Base-by-base conservation (phyloP, 2,888 invertebrate genomes). In the Clepsis dumicolana region DNA sequence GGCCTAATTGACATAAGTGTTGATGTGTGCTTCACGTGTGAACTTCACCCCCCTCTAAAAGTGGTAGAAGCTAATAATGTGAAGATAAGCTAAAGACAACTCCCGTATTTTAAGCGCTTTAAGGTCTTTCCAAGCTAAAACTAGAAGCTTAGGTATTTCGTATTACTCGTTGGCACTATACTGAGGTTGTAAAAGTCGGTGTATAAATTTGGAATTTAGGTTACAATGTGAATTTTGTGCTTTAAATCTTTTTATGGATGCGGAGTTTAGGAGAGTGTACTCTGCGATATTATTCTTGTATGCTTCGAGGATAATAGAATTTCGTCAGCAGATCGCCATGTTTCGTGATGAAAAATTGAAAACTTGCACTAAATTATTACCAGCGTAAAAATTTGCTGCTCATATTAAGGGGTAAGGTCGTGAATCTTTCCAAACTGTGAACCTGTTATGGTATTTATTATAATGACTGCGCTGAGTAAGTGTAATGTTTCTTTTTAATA, bases 201-300 rank as follows among this genome's bases (percentile, higher is more conserved):
- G 41, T 54, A 53, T 53, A 61, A 25, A 53, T 65, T 44, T 65
- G 32, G 59, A 60, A 65, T 65, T 60, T 60, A 44, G 60, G 53
- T 44, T 61, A 53, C 48, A 59, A 52, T 53, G 65, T 44, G 65
- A 65, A 65, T 60, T 65, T 60, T 32, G 52, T 44, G 41, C 38
- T 53, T 53, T 60, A 64, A 56, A 64, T 60, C 38, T 60, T 65
- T 65, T 44, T 60, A 53, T 53, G 38, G 38, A 27, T n/a, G 38
- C 27, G 38, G 38, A 60, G 41, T 24, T 60, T 61, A 53, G 21
- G 41, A 14, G 27, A 61, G 41, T 53, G 44, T 32, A 61, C 53
- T 52, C 61, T 16, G 16, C 52, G 50, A 52, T 60, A 60, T 65
- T 41, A 41, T 27, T 24, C 52, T 65, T 65, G 52, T 65, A 59